Conservation (phyloP, 2,797 vertebrate species). For the Chrysocyon brachyurus region DNA sequence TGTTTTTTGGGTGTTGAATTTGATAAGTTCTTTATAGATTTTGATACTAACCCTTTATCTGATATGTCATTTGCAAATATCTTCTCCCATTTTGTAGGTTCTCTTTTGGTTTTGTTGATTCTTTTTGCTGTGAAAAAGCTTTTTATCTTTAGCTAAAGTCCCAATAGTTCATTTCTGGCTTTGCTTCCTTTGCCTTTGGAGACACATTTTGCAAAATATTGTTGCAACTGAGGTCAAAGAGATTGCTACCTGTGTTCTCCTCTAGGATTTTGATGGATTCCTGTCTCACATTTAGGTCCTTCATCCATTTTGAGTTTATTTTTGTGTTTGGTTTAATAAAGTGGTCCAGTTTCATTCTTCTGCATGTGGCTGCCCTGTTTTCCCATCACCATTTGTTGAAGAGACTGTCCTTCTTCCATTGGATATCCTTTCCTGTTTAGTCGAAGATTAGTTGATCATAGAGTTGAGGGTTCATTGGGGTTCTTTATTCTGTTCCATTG, state of each 20-base stretch:
- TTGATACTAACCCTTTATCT: background rate
- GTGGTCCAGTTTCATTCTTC: background rate
- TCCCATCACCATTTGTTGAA: background rate
- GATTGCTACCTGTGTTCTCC: background rate
- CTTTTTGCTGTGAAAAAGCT: no score
- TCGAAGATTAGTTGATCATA: background rate
- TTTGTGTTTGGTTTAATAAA: background rate
- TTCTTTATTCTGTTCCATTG: background rate
- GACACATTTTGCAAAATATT: background rate
- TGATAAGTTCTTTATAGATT: no score
- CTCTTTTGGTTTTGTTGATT: no score
- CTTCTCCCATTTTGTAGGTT: background rate
- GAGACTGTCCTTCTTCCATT: background rate
- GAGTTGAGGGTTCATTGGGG: background rate
- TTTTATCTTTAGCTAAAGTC: no score
- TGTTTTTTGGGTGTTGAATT: no score
- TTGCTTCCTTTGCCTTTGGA: background rate
- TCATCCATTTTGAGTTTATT: background rate
- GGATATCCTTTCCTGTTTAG: background rate
- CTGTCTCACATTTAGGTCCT: background rate
- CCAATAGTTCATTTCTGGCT: background rate
- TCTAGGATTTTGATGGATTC: background rate
- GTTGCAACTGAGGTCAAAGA: background rate
- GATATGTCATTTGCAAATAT: background rate
- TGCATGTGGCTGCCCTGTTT: background rate